Conservation (phyloP, 1,140 invertebrate genomes). For the Halictus rubicundus region DNA sequence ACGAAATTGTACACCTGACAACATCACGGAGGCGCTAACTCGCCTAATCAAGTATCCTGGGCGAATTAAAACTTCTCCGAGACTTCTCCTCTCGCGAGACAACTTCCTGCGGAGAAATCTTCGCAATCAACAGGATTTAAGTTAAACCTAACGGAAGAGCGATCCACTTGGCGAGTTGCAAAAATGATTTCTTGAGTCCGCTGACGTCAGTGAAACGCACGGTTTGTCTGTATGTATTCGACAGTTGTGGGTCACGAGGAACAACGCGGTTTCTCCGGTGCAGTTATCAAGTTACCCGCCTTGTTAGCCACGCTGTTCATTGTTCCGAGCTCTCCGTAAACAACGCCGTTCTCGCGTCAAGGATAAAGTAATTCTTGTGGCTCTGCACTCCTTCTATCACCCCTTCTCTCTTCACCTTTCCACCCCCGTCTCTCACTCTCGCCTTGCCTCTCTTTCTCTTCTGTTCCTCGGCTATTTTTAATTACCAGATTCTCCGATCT, state of each 20-base stretch:
- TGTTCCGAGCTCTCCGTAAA: constrained; percentile 1
- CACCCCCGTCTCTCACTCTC: neutral
- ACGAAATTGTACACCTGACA: no score
- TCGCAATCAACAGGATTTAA: neutral
- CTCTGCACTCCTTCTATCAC: neutral
- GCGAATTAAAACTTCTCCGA: no score
- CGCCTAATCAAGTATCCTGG: no score
- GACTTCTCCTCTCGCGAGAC: neutral
- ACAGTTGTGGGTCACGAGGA: neutral
- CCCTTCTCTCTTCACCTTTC: neutral
- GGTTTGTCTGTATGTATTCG: neutral
- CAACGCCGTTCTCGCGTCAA: constrained; percentile 5
- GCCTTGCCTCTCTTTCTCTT: neutral
- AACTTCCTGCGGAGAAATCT: neutral
- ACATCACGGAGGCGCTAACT: no score
- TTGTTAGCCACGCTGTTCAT: constrained; percentile 5
- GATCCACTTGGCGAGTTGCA: neutral
- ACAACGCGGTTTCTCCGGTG: neutral
- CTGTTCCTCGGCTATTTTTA: neutral
- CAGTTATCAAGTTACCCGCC: constrained; percentile 3
- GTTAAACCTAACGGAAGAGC: neutral
- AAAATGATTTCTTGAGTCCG: neutral
- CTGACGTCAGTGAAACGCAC: neutral
- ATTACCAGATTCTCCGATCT: constrained; percentile 5
- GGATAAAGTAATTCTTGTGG: constrained; percentile 1